A percentile compares a stretch with the other conserved stretches of the same genome.
Evolutionary conservation across 2,888 invertebrate genomes (phyloP).

Genomic region (Ernsta delagoae): DNA sequence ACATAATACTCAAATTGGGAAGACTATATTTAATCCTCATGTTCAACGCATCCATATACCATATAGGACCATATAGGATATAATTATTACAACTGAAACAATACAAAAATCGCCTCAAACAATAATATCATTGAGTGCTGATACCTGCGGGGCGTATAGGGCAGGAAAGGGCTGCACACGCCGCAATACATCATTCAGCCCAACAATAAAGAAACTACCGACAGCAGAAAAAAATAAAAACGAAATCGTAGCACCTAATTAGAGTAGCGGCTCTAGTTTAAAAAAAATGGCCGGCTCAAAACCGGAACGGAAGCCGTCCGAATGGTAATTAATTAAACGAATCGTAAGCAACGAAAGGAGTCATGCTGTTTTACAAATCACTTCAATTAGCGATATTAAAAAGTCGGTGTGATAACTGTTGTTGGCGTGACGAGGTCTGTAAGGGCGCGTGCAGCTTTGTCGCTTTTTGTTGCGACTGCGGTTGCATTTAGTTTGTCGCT

Average conservation of each 20-base stretch:
- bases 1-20: too few species aligned
- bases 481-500: conserved; percentile 10
- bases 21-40: too few species aligned
- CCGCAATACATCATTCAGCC: background rate
- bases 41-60: too few species aligned
- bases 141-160: too few species aligned
- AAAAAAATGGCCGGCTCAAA: conserved; percentile 65
- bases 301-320: conserved; percentile 77
- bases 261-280: conserved; percentile 61
- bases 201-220: conserved; percentile 5
- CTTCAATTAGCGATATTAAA: conserved; percentile 85
- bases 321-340: conserved; percentile 83
- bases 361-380: conserved; percentile 85
- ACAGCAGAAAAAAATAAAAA: conserved; percentile 28
- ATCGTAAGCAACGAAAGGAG: conserved; percentile 84
- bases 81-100: too few species aligned
- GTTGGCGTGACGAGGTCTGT: conserved; percentile 62
- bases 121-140: too few species aligned
- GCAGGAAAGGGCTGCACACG: too few species aligned
- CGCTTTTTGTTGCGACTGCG: conserved; percentile 12
- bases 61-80: too few species aligned
- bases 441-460: conserved; percentile 8
- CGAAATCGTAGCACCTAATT: conserved; percentile 53
- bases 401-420: conserved; percentile 76
- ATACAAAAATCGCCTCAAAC: too few species aligned